Evolutionary conservation across 2,113 vertebrate genomes (phyloP).

Genomic region (Thomomys bottae): DNA sequence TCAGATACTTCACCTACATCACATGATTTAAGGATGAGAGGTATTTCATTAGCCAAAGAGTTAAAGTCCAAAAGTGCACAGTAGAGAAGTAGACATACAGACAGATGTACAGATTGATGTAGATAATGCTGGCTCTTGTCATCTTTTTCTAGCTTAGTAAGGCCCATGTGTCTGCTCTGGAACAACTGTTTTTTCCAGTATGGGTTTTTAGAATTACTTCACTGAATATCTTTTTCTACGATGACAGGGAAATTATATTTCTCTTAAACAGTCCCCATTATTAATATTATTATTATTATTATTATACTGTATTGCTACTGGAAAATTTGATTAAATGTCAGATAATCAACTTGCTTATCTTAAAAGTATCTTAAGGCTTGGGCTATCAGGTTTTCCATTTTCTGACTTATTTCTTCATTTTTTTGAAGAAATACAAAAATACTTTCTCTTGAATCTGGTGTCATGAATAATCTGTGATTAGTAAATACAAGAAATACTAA

Average conservation of each 20-base stretch:
- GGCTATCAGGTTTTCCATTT: neutral
- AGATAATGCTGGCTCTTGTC: slow-evolving; percentile 7
- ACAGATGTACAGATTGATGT: too few relatives aligned
- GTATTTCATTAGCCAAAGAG: neutral
- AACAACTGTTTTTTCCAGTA: slow-evolving; percentile 46
- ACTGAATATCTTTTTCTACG: slow-evolving; percentile 14
- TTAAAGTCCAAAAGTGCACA: neutral
- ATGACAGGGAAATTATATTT: slow-evolving; percentile 52
- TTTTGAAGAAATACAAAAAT: slow-evolving; percentile 26
- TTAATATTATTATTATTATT: neutral
- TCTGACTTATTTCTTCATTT: neutral
- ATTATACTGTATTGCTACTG: neutral
- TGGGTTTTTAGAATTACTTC: slow-evolving; percentile 39
- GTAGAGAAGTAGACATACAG: too few relatives aligned
- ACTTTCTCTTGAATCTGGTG: neutral
- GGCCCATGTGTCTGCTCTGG: neutral
- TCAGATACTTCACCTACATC: neutral
- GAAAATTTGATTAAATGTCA: slow-evolving; percentile 35
- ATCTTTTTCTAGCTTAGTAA: slow-evolving; percentile 21
- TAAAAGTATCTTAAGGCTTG: slow-evolving; percentile 37
- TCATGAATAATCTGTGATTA: neutral
- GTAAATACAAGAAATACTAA: neutral
- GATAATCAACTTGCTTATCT: neutral
- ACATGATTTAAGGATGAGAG: neutral
- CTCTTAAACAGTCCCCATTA: neutral